These are phyloP conservation scores for Drosophila cognata DNA, from an alignment of 2,888 invertebrate species.

Conservation along the genomic window DNA sequence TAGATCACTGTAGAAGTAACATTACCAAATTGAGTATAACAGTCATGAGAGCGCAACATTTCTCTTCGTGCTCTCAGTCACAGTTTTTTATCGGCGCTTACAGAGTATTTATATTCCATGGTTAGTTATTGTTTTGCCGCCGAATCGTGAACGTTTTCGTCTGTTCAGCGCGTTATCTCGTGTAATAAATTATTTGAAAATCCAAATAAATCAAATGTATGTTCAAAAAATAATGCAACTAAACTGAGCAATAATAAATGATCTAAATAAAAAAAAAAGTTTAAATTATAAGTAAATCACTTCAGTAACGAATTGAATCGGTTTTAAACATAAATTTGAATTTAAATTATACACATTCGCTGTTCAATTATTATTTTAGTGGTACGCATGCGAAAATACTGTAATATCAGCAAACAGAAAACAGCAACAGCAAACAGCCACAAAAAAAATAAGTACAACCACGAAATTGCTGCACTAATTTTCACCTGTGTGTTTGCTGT, in stretches of 20 bases:
- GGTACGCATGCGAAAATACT: slow-evolving; percentile 49
- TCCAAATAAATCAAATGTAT: slow-evolving; percentile 24
- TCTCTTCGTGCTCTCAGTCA: background rate
- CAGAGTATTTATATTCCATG: background rate
- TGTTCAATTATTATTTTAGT: slow-evolving; percentile 25
- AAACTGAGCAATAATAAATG: slow-evolving; percentile 8
- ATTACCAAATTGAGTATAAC: slow-evolving; percentile 42
- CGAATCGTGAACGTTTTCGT: background rate
- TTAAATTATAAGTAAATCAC: background rate
- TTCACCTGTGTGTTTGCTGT: slow-evolving; percentile 64
- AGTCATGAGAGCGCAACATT: slow-evolving; percentile 13
- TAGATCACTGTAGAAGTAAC: slow-evolving; percentile 31
- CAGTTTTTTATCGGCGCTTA: slow-evolving; percentile 2
- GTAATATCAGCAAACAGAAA: slow-evolving; percentile 60
- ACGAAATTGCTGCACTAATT: slow-evolving; percentile 68
- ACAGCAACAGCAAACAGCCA: slow-evolving; percentile 22
- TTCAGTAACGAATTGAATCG: background rate
- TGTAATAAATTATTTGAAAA: slow-evolving; percentile 16
- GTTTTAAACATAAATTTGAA: slow-evolving; percentile 6
- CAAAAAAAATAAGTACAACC: slow-evolving; percentile 32
- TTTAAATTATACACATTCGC: slow-evolving; percentile 25
- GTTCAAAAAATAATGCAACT: slow-evolving; percentile 15
- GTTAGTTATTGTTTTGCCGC: slow-evolving; percentile 45
- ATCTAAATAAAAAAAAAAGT: background rate
- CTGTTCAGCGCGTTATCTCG: background rate